Evolutionary conservation across 2,888 invertebrate species (phyloP).

Genomic region (Dynastes maya): DNA sequence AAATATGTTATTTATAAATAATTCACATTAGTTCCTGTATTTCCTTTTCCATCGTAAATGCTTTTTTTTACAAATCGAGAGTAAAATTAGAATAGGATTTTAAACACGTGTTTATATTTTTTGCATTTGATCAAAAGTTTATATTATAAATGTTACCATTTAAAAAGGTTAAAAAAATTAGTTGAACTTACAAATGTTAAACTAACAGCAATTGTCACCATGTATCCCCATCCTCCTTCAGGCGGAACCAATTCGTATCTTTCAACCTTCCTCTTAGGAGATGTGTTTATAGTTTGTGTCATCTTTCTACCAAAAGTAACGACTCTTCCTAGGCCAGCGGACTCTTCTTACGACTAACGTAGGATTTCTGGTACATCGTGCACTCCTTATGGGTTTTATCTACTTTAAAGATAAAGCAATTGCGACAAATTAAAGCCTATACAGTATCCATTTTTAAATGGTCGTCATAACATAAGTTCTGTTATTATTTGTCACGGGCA

Average conservation of each 20-base stretch:
- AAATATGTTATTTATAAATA: too few species aligned
- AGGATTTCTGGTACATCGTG: slow-evolving; percentile 12
- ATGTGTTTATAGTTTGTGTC: slow-evolving; percentile 9
- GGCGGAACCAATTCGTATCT: slow-evolving; percentile 58
- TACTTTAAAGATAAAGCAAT: slow-evolving; percentile 27
- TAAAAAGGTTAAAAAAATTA: neutral
- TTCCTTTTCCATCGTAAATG: too few species aligned
- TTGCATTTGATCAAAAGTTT: too few species aligned
- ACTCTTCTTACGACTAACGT: slow-evolving; percentile 23
- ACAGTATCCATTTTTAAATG: slow-evolving; percentile 11
- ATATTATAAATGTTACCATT: too few species aligned
- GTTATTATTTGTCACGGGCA: slow-evolving; percentile 1
- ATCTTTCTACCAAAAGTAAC: neutral
- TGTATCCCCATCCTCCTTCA: slow-evolving; percentile 85
- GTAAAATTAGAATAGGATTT: too few species aligned
- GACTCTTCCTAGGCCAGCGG: slow-evolving; percentile 1
- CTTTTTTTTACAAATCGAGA: too few species aligned
- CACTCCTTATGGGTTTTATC: slow-evolving; percentile 26
- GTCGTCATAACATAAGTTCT: neutral
- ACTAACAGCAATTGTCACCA: slow-evolving; percentile 82
- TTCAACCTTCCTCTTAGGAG: slow-evolving; percentile 7
- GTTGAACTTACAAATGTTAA: slow-evolving; percentile 77
- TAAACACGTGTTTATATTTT: too few species aligned
- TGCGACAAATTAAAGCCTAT: slow-evolving; percentile 9
- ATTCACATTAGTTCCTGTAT: too few species aligned